Evolutionary conservation across 2,113 vertebrate genomes (phyloP), one percentile per base, ranked within the genome.

Genomic region (Chaetodon trifascialis): DNA sequence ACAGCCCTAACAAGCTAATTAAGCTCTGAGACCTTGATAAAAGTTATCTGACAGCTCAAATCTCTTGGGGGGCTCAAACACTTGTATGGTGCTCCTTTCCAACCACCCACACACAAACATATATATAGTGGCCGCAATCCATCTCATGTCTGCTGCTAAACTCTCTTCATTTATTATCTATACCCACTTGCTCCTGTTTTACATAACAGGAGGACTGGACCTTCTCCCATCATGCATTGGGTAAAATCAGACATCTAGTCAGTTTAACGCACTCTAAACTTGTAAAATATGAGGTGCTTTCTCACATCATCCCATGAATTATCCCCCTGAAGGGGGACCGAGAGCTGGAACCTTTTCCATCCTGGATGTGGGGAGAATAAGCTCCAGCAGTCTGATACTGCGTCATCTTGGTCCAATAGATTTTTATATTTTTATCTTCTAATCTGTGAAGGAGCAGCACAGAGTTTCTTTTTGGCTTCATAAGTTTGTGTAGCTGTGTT

Each of bases 261-360:
- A 44, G 46, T 80, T 68, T 66, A 77, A 74, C 73, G 34, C 65
- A 77, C 42, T 67, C 23, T 71, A 63, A 76, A 60, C 42, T 66
- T 64, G 46, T 25, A 59, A 64, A 81, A 78, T 58, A 58, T 47
- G 40, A 73, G n/a, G n/a, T 84, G 76, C 60, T 23, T 49, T 62
- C 52, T 63, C 46, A 59, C 62, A 59, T 75, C n/a, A 36, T 69
- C 64, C 74, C 51, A 76, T 64, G 21, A 62, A 83, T 80, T 63
- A 83, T 72, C 42, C 1, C 36, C 44, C 69, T 71, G 66, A 54
- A 62, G 36, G 11, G 42, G 73, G 23, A 30, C 56, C 11, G 55
- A 86, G 74, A 76, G 49, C 56, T 34, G 46, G 60, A 79, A 72
- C 55, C 44, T 64, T 62, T 71, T 73, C 52, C 25, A 54, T 82